A percentile compares a stretch with the other conserved stretches of the same genome.
These are phyloP conservation scores for Horisme vitalbata DNA, from an alignment of 2,888 invertebrate genomes.

Conservation along the genomic window DNA sequence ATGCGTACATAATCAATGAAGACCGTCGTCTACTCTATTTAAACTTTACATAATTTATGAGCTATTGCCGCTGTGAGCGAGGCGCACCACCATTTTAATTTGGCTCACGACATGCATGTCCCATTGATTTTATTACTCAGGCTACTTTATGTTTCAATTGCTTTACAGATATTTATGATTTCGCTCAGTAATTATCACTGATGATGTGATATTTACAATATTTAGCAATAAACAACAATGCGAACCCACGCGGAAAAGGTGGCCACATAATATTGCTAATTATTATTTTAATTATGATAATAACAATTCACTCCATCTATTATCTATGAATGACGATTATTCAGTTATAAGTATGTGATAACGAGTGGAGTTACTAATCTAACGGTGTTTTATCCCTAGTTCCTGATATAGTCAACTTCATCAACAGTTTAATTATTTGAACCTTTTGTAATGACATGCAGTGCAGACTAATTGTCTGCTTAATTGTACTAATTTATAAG, in stretches of 20 bases:
- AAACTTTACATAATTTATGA: constrained; percentile 54
- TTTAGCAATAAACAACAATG: constrained; percentile 33
- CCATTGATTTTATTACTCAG: constrained; percentile 39
- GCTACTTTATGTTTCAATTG: not conserved
- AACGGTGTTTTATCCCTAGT: not conserved
- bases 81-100: constrained; percentile 43
- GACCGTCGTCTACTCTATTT: constrained; percentile 36
- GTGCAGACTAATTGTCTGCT: too few species aligned
- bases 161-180: constrained; percentile 27
- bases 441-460: too few species aligned
- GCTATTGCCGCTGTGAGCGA: constrained; percentile 45
- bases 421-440: too few species aligned
- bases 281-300: constrained; percentile 35
- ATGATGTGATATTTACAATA: constrained; percentile 39
- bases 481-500: too few species aligned
- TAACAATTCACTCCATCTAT: constrained; percentile 21
- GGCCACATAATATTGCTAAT: constrained; percentile 24
- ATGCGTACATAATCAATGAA: constrained; percentile 39
- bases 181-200: constrained; percentile 30
- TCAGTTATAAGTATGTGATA: constrained; percentile 25
- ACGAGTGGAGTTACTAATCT: constrained; percentile 19
- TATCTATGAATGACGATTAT: constrained; percentile 16
- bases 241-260: constrained; percentile 52
- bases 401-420: not conserved
- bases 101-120: constrained; percentile 41